phyloP scores from a whole-genome alignment of 2,888 invertebrate species.

The Agriopis marginaria region DNA sequence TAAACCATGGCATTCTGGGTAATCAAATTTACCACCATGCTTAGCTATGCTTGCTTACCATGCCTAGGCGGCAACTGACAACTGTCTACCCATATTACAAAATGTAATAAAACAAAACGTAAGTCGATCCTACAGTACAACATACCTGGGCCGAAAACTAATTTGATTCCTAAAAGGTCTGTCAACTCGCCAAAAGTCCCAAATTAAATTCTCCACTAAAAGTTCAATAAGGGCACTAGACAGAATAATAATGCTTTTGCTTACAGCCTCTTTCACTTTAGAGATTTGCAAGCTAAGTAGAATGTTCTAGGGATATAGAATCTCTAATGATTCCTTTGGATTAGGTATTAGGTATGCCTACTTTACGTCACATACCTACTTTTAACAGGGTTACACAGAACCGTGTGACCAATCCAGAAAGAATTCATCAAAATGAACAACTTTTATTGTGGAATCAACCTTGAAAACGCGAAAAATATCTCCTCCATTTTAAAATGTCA shows the following conservation, averaged over 20 bases:
- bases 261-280: constrained; percentile 18
- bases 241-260: constrained; percentile 30
- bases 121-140: not conserved
- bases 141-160: constrained; percentile 14
- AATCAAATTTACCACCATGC: too few relatives aligned
- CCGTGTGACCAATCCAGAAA: too few relatives aligned
- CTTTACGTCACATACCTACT: not conserved
- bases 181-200: constrained; percentile 21
- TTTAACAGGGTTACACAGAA: too few relatives aligned
- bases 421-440: too few relatives aligned
- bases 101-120: not conserved
- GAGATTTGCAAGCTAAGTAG: constrained; percentile 11
- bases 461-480: too few relatives aligned
- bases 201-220: constrained; percentile 30
- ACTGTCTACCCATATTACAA: not conserved
- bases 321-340: constrained; percentile 14
- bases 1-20: too few relatives aligned
- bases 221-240: constrained; percentile 29
- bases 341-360: not conserved
- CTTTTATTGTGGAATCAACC: too few relatives aligned
- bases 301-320: constrained; percentile 14
- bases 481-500: too few relatives aligned
- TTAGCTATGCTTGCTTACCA: too few relatives aligned
- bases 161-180: constrained; percentile 26
- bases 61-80: too few relatives aligned